Evolutionary conservation across 1,140 invertebrate species (phyloP), one percentile per base, ranked within the genome.

Genomic region (Bemisia tabaci): DNA sequence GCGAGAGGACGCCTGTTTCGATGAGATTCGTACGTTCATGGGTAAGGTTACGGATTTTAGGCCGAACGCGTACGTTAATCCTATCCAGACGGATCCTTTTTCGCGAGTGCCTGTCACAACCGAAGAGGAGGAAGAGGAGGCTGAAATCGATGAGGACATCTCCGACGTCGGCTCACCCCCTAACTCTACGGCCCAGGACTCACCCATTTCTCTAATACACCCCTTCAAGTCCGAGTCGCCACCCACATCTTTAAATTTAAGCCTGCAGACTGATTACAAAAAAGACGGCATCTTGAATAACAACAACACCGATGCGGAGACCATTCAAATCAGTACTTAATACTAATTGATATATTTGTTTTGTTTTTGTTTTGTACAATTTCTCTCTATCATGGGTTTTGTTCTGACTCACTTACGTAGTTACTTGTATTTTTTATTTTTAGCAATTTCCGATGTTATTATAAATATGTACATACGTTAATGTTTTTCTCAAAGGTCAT

Each of bases 1-100:
- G 67, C 82, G 90, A 5, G 89, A 94, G 68, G 91, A 94, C 68
- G 81, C 87, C 0, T 90, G 88, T 71, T 92, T 93, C 73, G 90
- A 93, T 71, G 91, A 95, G 69, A 94, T 95, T 58, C 80, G 92
- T 12, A 89, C 85, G 5, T 94, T 94, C 74, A 92, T 94, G 83
- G 91, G 89, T 0, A 90, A 91, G 72, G 88, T 91, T 1, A 87
- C 86, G 0, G 84, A 84, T 70, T 67, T 77, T 59, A 60, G 62
- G 1, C 59, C 65, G 12, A 65, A 65, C 17, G 5, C 26, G 58
- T 67, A 62, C 27, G 58, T 59, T 1, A 59, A 22, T 1, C 26
- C 65, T 1, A 58, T 48, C 0, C 33, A 23, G n/a, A 26, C 62
- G 63, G 33, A 60, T 17, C 33, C 33, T 17, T 48, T n/a, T n/a